These are phyloP conservation scores for Lamellibrachia columna DNA, from an alignment of 2,888 invertebrate genomes.

Conservation along the genomic window DNA sequence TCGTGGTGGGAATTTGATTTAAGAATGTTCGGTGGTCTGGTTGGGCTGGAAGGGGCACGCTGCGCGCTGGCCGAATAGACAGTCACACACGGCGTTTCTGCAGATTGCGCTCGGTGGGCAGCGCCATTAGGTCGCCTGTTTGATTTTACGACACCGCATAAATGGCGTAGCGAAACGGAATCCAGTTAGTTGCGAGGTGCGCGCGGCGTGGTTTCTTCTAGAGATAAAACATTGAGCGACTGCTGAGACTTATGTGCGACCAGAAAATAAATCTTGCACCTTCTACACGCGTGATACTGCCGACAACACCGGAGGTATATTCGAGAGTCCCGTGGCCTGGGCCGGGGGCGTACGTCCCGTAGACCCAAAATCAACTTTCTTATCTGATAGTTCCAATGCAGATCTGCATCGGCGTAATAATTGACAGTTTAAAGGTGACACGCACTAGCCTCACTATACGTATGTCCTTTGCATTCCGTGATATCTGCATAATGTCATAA, in stretches of 20 bases:
- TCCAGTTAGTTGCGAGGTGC: neutral
- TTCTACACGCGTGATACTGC: neutral
- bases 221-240: neutral
- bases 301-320: too few species aligned
- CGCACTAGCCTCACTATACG: too few species aligned
- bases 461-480: too few species aligned
- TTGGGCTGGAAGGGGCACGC: neutral
- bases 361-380: too few species aligned
- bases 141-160: slow-evolving; percentile 6
- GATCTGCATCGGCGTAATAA: too few species aligned
- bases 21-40: neutral
- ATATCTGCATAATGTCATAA: too few species aligned
- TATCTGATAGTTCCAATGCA: too few species aligned
- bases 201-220: neutral
- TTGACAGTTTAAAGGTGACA: too few species aligned
- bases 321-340: too few species aligned
- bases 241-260: neutral
- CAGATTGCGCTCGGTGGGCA: neutral
- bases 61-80: neutral
- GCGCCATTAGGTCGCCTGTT: slow-evolving; percentile 11
- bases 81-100: neutral
- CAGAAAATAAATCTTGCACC: neutral
- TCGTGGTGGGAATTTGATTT: neutral
- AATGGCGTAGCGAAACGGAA: slow-evolving; percentile 12
- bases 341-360: too few species aligned